Evolutionary conservation across 2,113 vertebrate species (phyloP).

Genomic region (Herpetotheres cachinnans): DNA sequence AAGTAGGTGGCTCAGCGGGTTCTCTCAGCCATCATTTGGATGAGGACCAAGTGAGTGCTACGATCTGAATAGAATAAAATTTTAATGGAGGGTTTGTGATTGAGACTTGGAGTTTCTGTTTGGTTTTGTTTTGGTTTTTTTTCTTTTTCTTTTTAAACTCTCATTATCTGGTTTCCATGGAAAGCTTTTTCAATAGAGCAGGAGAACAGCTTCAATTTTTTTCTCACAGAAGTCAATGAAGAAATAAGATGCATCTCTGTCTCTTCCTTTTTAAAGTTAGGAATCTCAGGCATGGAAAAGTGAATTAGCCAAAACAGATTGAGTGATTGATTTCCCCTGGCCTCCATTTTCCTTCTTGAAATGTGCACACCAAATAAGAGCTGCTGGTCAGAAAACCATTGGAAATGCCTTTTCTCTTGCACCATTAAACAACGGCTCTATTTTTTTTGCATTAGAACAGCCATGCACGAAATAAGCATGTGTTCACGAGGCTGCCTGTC

Average conservation of each 20-base stretch:
- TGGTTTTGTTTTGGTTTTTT: not conserved
- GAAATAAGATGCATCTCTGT: not conserved
- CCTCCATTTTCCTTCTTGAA: not conserved
- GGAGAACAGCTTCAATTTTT: conserved; percentile 19
- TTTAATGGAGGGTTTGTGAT: conserved; percentile 42
- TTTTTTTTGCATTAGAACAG: not conserved
- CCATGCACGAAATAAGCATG: not conserved
- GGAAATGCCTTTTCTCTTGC: not conserved
- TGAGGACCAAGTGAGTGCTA: not conserved
- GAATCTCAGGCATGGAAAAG: not conserved
- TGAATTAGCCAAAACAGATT: not conserved
- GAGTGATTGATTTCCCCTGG: not conserved
- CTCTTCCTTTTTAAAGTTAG: not conserved
- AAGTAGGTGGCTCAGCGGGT: conserved; percentile 11
- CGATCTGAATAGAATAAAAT: conserved; percentile 52
- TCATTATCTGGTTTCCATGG: conserved; percentile 73
- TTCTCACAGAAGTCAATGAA: not conserved
- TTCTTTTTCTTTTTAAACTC: not conserved
- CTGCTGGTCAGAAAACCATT: not conserved
- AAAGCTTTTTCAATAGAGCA: conserved; percentile 52
- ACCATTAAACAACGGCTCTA: not conserved
- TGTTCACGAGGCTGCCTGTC: not conserved
- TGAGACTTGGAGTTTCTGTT: conserved; percentile 10
- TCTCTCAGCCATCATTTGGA: not conserved
- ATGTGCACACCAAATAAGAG: not conserved